Evolutionary conservation across 2,113 vertebrate species (phyloP), one percentile per base, ranked within the genome.

Genomic region (Caloenas nicobarica): DNA sequence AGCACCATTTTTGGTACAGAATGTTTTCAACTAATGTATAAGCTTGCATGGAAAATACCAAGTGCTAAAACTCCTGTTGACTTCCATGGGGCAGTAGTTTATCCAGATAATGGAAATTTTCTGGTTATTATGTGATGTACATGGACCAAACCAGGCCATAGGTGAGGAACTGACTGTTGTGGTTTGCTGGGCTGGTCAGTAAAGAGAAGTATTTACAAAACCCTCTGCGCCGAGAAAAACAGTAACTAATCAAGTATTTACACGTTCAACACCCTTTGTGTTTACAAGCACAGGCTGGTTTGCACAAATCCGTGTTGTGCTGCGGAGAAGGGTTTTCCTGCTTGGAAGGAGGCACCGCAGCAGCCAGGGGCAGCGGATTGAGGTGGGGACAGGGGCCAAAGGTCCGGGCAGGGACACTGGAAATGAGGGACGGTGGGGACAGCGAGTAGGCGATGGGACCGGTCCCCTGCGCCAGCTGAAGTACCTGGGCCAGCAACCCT

Each of bases 401-500:
- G 2, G 3, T 16, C 56, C 13, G 21, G 24, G 68, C 60, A 58
- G 22, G 31, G 42, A 11, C 40, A 6, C 25, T 19, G 34, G 76
- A 10, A 28, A 13, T 2, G 16, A 8, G 48, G 88, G 31, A 5
- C 9, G 5, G 42, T 15, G 0, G 3, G 70, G 53, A 13, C 10
- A 38, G 54, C 40, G 3, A 25, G 31, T 19, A 26, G 70, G 28
- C 0, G 6, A 7, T 16, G 36, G 29, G 33, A 36, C 42, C 3
- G 38, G 11, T 54, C n/a, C 7, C 38, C 42, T 18, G 2, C 2
- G 0, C 21, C 2, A 0, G 36, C 72, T 33, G 56, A 17, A 24
- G 34, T 1, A 11, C 34, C 11, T 1, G 0, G 0, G 19, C 48
- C 44, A 44, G 42, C 50, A 3, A 10, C 2, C 51, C 4, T 0